Base-by-base conservation (phyloP, 2,888 invertebrate genomes). In the Matsumyia berberina region DNA sequence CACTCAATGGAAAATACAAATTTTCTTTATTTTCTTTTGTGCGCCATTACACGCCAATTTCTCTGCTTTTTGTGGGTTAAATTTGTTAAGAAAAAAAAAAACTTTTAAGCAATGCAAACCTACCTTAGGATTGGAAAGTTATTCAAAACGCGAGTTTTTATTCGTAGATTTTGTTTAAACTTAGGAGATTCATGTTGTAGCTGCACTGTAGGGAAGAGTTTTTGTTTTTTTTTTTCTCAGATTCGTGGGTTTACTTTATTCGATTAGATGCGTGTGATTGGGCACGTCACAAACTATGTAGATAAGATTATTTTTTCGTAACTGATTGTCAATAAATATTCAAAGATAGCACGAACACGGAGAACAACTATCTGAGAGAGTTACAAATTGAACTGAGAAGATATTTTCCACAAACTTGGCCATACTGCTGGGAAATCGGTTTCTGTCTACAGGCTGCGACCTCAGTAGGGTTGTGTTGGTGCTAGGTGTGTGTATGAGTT, bases 1-100 rank as follows among this genome's bases (percentile, higher is more conserved):
- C 82, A 83, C 78, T 83, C 67, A 78, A 83, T 73, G 78, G 82
- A 62, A 72, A 78, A 78, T 74, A 72, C 82, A 73, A 78, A 58
- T 67, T 51, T 66, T 37, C 15, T 17, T 57, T 51, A 60, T 69
- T 70, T 67, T 62, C 80, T 78, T 83, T 82, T 83, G 72, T 73
- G 76, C 58, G 53, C 80, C 60, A 80, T 35, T 37, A 58, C 53
- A 12, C 12, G 9, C 35, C 1, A 19, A 46, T 42, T 60, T 60
- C 60, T 42, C 42, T 44, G 11, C 6, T 12, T 19, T 67, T 67
- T 67, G 39, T 69, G 44, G 69, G 55, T 69, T 69, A 42, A 69
- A 55, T 24, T 24, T 24, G 35, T 53, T 62, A 11, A 17, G 2
- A 11, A 35, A 31, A 11, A 17, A 1, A 11, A 35, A 31, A 44